phyloP scores from a whole-genome alignment of 2,797 vertebrate genomes.

The Platyrinchus mystaceus region DNA sequence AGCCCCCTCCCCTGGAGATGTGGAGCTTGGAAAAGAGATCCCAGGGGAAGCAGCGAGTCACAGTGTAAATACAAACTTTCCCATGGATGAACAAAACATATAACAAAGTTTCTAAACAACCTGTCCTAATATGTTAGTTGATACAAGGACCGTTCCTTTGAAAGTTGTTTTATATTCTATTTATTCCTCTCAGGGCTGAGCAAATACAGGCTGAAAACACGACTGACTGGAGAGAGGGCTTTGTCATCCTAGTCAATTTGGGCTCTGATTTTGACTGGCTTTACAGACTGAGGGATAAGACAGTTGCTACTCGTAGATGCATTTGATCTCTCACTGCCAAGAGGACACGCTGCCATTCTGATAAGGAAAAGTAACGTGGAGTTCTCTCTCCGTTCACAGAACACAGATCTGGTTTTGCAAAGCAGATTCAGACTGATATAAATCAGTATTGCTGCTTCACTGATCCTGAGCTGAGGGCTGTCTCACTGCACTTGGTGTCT shows the following conservation, averaged over 20 bases:
- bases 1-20: not conserved
- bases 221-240: not conserved
- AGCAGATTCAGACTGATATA: not conserved
- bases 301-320: not conserved
- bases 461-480: not conserved
- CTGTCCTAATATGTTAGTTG: not conserved
- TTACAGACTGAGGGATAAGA: not conserved
- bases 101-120: not conserved
- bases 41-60: not conserved
- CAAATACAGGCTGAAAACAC: not conserved
- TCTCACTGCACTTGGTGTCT: not conserved
- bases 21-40: not conserved
- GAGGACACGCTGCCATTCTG: not conserved
- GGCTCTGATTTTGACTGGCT: not conserved
- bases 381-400: not conserved
- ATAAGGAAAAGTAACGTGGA: not conserved
- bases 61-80: not conserved
- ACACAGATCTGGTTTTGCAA: not conserved
- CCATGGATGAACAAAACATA: not conserved
- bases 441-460: not conserved
- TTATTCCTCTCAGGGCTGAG: not conserved
- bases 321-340: not conserved
- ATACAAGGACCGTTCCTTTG: not conserved
- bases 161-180: not conserved
- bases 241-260: not conserved